Evolutionary conservation across 2,888 invertebrate species (phyloP), one percentile per base, ranked within the genome.

Genomic region (Ormyrus pomaceus): DNA sequence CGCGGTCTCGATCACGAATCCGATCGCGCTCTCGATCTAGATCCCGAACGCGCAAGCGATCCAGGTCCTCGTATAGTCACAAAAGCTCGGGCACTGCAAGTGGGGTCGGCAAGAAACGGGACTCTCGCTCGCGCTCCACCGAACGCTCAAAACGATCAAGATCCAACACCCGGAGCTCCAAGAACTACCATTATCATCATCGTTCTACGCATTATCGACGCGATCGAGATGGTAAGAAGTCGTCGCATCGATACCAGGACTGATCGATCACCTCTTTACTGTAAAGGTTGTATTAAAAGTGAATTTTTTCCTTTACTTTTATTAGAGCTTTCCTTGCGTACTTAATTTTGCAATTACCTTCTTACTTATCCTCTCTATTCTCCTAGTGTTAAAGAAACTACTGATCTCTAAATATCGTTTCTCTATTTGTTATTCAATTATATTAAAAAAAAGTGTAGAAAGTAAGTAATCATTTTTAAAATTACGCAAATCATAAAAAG

Each of bases 191-290:
- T 72, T 65, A 73, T 65, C 61, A 58, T 11, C 77, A 81, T 82
- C 86, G 8, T 70, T 83, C 85, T 69, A 34, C 34, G 34, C 84
- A 85, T 82, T 85, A 86, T 79, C 74, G 76, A 19, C 87, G 86
- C 83, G 88, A 89, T 85, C 88, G 90, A 83, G 90, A 90, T 84
- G 89, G 89, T 89, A 90, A 90, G 88, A 90, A 89, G 88, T 89
- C 89, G 77, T 87, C 89, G 78, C 90, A 87, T 86, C 89, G 90
- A 83, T 90, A 90, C 89, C 88, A 88, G 87, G 88, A 90, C 86
- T 90, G 87, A 90, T 78, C 65, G 45, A 64, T 75, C 83, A 79
- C 50, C 72, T 73, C 6, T 56, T 19, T 45, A 55, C n/a, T 34
- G 19, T 56, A 72, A 80, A 80, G 77, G 76, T 77, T 77, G 76